A percentile compares a stretch with the other conserved stretches of the same genome.
phyloP scores from a whole-genome alignment of 1,140 invertebrate genomes.

The Pseudomyrmex concolor region DNA sequence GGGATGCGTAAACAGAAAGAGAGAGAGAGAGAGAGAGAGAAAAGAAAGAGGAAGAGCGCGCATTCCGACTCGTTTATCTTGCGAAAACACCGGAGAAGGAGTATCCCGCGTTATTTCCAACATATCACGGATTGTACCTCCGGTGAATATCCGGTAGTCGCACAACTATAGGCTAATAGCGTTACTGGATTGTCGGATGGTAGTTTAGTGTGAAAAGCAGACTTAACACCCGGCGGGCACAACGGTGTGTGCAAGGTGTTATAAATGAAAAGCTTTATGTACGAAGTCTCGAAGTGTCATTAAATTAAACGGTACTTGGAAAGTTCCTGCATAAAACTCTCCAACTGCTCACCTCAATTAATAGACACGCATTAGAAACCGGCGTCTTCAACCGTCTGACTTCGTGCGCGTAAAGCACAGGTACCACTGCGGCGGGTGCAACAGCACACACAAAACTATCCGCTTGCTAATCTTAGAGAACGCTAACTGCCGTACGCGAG shows the following conservation, averaged over 20 bases:
- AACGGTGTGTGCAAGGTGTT: constrained; percentile 53
- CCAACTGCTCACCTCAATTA: constrained; percentile 71
- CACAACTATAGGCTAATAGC: background rate
- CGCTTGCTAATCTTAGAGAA: constrained; percentile 48
- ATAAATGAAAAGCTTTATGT: constrained; percentile 75
- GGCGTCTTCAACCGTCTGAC: constrained; percentile 27
- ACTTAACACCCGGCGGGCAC: constrained; percentile 45
- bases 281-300: constrained; percentile 70
- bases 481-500: constrained; percentile 40
- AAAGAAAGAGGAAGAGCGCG: background rate
- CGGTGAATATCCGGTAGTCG: background rate
- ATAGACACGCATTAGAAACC: constrained; percentile 71
- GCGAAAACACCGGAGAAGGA: background rate
- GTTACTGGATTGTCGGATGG: background rate
- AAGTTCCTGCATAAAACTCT: constrained; percentile 73
- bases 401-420: constrained; percentile 14
- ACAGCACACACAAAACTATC: background rate
- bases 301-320: constrained; percentile 74
- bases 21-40: too few relatives aligned
- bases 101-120: constrained; percentile 16
- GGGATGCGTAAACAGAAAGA: constrained; percentile 63
- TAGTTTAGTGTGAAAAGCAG: constrained; percentile 25
- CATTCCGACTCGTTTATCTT: constrained; percentile 12
- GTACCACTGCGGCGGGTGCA: background rate
- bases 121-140: background rate